Base-by-base conservation (phyloP, 2,888 invertebrate species). In the Leptopilina myrica region DNA sequence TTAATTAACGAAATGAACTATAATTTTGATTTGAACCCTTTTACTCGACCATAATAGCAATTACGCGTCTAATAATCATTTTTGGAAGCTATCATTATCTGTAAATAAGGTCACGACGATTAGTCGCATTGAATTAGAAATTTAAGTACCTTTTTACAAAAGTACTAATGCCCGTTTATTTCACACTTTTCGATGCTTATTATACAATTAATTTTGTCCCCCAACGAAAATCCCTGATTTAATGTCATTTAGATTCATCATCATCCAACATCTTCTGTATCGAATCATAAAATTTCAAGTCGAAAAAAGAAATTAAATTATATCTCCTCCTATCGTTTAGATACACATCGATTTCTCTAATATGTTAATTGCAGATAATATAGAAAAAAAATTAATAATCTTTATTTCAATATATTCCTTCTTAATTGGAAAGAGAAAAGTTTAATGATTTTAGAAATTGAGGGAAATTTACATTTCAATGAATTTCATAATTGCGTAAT, bases 391-490 rank as follows among this genome's bases (percentile, higher is more conserved):
- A 62, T 62, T 62, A 20, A 62, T 62, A 62, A 62, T 20, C 20
- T 62, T 62, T 62, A 62, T 62, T 15, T 62, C 62, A 20, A 62
- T 62, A 62, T 62, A 62, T 62, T 62, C 9, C 62, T 7, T 62
- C 62, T 62, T 62, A 62, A 62, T 62, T 62, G 62, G 62, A 20
- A 62, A 62, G 62, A 62, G 62, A 62, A 62, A 62, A 62, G 62
- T 62, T 62, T 62, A 62, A 9, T 62, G 62, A n/a, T 20, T 20
- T 62, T 62, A 62, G 62, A 62, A 62, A 62, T 62, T 20, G 15
- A 20, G 20, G 62, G 20, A 15, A 9, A 62, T 62, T 62, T 62
- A 62, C 62, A 62, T 62, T 62, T 62, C 15, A 62, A 62, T 15
- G 62, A 20, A 62, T 62, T 62, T 62, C 62, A 62, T 62, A 20